These are phyloP conservation scores for Coendou prehensilis DNA, from an alignment of 2,797 vertebrate genomes.

Conservation along the genomic window DNA sequence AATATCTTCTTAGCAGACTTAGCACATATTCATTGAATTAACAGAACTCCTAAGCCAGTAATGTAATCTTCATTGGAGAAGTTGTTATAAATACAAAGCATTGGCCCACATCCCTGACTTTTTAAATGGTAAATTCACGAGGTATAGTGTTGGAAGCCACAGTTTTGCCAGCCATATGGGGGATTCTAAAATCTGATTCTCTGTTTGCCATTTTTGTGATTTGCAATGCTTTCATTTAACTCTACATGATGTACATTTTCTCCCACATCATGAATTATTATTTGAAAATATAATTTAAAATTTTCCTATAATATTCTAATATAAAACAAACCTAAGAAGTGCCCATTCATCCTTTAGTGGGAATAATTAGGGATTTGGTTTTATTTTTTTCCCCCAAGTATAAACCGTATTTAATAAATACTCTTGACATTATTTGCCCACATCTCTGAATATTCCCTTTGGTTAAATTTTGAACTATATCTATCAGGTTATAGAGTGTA, in stretches of 20 bases:
- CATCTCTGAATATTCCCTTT: not conserved
- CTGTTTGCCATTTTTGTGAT: not conserved
- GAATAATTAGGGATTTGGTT: too few species aligned
- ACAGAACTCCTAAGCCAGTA: not conserved
- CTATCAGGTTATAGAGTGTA: not conserved
- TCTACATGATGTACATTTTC: fast-evolving
- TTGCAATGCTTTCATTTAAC: not conserved
- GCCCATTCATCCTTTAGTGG: fast-evolving
- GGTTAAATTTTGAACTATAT: not conserved
- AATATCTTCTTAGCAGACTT: fast-evolving
- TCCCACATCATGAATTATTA: not conserved
- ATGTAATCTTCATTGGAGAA: too few species aligned
- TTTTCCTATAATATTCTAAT: not conserved
- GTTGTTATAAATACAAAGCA: not conserved
- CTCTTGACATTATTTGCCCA: not conserved
- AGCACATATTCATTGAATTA: not conserved
- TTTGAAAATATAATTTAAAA: not conserved
- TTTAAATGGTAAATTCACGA: not conserved
- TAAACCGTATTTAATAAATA: not conserved
- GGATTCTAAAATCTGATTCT: too few species aligned
- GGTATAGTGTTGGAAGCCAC: not conserved
- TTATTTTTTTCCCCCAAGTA: not conserved
- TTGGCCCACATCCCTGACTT: too few species aligned
- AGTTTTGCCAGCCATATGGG: not conserved
- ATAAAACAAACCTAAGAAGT: not conserved